Evolutionary conservation across 1,140 invertebrate species (phyloP).

Genomic region (Drosophila repleta): DNA sequence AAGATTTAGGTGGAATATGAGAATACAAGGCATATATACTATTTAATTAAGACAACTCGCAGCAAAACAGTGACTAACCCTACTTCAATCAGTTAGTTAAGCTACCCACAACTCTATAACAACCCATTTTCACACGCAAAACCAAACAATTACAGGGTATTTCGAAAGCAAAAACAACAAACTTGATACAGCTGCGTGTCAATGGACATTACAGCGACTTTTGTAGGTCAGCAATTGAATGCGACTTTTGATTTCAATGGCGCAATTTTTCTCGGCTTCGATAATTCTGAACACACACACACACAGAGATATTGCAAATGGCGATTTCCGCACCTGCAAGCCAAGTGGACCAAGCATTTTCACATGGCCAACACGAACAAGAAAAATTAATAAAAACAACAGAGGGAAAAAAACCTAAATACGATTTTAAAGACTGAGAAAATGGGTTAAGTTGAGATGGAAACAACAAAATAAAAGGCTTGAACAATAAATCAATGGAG

Average conservation of each 20-base stretch:
- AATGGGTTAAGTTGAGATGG: conserved; percentile 35
- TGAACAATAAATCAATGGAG: conserved; percentile 46
- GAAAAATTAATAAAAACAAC: not conserved
- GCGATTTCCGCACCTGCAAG: conserved; percentile 29
- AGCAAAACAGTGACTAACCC: too few species aligned
- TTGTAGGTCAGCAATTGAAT: conserved; percentile 64
- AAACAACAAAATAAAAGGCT: conserved; percentile 21
- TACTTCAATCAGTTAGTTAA: too few species aligned
- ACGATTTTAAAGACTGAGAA: conserved; percentile 24
- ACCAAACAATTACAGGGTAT: conserved; percentile 19
- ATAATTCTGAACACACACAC: not conserved
- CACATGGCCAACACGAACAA: conserved; percentile 17
- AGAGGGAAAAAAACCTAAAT: not conserved
- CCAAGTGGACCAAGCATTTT: conserved; percentile 36
- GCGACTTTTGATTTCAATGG: conserved; percentile 67
- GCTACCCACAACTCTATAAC: not conserved
- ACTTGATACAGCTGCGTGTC: conserved; percentile 18
- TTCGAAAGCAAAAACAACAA: not conserved
- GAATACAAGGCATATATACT: too few species aligned
- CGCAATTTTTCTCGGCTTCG: conserved; percentile 41
- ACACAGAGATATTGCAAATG: conserved; percentile 3
- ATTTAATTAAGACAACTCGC: too few species aligned
- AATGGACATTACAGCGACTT: conserved; percentile 27
- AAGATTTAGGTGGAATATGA: too few species aligned
- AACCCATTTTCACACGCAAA: not conserved